Evolutionary conservation across 1,140 invertebrate species (phyloP), one percentile per base, ranked within the genome.

Genomic region (Apocrypta bakeri): DNA sequence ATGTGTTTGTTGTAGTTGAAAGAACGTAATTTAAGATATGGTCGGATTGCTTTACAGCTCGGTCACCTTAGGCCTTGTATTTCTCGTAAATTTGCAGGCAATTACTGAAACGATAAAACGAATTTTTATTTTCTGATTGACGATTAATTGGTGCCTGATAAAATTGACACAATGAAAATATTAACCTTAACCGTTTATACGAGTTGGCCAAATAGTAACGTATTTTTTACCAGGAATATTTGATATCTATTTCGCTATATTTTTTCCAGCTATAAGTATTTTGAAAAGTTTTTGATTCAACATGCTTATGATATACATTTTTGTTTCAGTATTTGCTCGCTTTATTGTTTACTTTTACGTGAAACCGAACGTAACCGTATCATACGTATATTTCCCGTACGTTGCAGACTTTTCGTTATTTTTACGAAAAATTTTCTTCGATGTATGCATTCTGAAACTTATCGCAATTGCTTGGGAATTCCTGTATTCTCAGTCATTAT

Each of bases 391-490:
- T 66, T 81, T 64, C n/a, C 21, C 33, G 27, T 37, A 63, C 25
- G 17, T 37, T 40, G 68, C 74, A 82, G 21, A 76, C 74, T 37
- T 69, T 61, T 71, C 69, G 25, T 82, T 71, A 82, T 29, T 11
- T 61, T 64, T 76, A 82, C 17, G n/a, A 82, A 76, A 75, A 40
- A 29, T 72, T 79, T 25, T 71, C 24, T 79, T 83, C 81, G 81
- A 83, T 83, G 76, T 83, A 78, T 25, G 25, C 21, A 77, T 74
- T 48, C 33, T 63, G 66, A 78, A 78, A 82, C 40, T 78, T 82
- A 83, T 78, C n/a, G 7, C 74, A 83, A 83, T 83, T 83, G 81
- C 81, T 73, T 83, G 68, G 24, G 48, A 79, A 79, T 83, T 83
- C 68, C 64, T 77, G 29, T 61, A 56, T 82, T 72, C 69, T 77